phyloP scores from a whole-genome alignment of 1,140 invertebrate genomes.

The Periplaneta americana region DNA sequence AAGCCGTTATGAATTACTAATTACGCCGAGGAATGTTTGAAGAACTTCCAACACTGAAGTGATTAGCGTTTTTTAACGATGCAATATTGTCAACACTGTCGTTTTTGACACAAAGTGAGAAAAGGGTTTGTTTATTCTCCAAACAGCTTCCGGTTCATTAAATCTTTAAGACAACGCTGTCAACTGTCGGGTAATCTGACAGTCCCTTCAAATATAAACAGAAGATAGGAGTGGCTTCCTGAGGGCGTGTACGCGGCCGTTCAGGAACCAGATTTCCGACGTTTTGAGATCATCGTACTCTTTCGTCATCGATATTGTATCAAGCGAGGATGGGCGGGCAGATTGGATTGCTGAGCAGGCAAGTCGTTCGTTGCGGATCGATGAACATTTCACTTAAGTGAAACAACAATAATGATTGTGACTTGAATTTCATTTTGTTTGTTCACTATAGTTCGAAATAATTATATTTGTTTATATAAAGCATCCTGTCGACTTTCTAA shows the following conservation, averaged over 20 bases:
- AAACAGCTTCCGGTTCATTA: not conserved
- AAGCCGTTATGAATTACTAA: not conserved
- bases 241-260: not conserved
- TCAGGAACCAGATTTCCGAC: not conserved
- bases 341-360: too few relatives aligned
- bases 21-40: not conserved
- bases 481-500: too few relatives aligned
- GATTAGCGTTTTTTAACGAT: not conserved
- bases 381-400: too few relatives aligned
- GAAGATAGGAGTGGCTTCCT: not conserved
- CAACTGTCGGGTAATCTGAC: not conserved
- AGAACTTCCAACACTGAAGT: not conserved
- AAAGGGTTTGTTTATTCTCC: not conserved
- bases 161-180: not conserved
- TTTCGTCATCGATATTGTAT: too few relatives aligned
- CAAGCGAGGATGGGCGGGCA: too few relatives aligned
- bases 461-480: too few relatives aligned
- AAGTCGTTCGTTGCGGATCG: too few relatives aligned
- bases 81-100: not conserved
- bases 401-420: too few relatives aligned
- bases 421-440: too few relatives aligned
- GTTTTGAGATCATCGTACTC: not conserved
- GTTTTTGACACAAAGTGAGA: not conserved
- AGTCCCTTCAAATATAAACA: not conserved
- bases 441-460: too few relatives aligned